Conservation (phyloP, 2,888 invertebrate species). For the Sphaerophoria taeniata region DNA sequence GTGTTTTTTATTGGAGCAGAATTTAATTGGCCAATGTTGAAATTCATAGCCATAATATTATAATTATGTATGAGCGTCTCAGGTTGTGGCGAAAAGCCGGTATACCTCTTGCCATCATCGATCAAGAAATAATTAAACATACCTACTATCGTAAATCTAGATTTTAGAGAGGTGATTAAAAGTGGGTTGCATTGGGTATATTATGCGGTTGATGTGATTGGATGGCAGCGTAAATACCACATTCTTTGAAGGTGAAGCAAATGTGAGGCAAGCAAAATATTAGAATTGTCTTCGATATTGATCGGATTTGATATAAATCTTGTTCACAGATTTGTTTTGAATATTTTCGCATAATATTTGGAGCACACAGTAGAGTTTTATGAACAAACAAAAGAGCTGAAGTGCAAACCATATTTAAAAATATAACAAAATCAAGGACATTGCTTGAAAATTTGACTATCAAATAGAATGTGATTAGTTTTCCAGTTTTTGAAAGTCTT, state of each 20-base stretch:
- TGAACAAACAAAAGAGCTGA: constrained; percentile 13
- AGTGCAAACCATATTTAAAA: background rate
- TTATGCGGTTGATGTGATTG: background rate
- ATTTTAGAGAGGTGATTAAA: background rate
- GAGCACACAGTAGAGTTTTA: background rate
- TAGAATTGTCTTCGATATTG: too few species aligned
- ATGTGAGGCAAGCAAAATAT: too few species aligned
- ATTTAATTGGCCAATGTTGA: constrained; percentile 54
- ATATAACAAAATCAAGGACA: background rate
- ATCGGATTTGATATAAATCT: too few species aligned
- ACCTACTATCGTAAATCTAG: background rate
- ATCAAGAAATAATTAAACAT: background rate
- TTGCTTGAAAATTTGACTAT: background rate
- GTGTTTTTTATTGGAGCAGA: constrained; percentile 57
- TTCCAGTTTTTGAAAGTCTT: too few species aligned
- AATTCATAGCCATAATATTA: constrained; percentile 16
- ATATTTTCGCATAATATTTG: too few species aligned
- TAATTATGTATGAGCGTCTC: background rate
- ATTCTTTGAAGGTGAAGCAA: background rate
- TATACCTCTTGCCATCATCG: background rate
- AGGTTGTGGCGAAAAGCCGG: constrained; percentile 1
- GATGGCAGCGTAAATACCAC: background rate
- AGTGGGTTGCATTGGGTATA: background rate
- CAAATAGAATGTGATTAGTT: too few species aligned
- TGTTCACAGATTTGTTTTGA: too few species aligned